Base-by-base conservation (phyloP, 2,797 vertebrate genomes). In the Glossophaga mutica region DNA sequence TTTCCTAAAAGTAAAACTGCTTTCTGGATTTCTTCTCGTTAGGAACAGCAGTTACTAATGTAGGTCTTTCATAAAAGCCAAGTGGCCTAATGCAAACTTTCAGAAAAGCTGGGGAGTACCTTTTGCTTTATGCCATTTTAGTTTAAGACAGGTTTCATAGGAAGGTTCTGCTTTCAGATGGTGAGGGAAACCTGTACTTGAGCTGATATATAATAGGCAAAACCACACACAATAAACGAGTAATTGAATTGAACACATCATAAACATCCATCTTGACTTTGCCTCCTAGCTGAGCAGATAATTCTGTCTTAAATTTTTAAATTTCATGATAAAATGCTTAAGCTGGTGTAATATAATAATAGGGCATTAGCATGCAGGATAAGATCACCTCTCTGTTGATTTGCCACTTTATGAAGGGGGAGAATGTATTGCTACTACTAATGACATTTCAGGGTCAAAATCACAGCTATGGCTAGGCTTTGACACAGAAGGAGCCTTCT, bases 151-250 rank as follows among this genome's bases (percentile, higher is more conserved):
- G 32, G 21, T 67, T 48, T 83, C 32, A 18, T 11, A 68, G 62
- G 15, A 84, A 68, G 32, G n/a, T 26, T 68, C 42, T 67, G 37
- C 78, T 90, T 90, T 19, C 48, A 3, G n/a, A 82, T 37, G 46
- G 50, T 6, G 5, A 52, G 52, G 18, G 24, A 29, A 44, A 82
- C 5, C 70, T 91, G 21, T 67, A 87, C 87, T 94, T 88, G 93
- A 95, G 91, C 83, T 97, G 93, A 96, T 96, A 91, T 90, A 71
- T 82, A 95, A 94, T 87, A 95, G 86, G 26, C 18, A 46, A 90
- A 73, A 76, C 65, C 65, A 77, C 84, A 93, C 79, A 87, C 39
- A 77, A 70, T 93, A 97, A 96, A 59, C 32, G 26, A 81, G 78
- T 91, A 87, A 96, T 81, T 96, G 93, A 89, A 94, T 96, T 22